These are phyloP conservation scores for Scrobipalpa costella DNA, from an alignment of 2,888 invertebrate genomes.

Conservation along the genomic window DNA sequence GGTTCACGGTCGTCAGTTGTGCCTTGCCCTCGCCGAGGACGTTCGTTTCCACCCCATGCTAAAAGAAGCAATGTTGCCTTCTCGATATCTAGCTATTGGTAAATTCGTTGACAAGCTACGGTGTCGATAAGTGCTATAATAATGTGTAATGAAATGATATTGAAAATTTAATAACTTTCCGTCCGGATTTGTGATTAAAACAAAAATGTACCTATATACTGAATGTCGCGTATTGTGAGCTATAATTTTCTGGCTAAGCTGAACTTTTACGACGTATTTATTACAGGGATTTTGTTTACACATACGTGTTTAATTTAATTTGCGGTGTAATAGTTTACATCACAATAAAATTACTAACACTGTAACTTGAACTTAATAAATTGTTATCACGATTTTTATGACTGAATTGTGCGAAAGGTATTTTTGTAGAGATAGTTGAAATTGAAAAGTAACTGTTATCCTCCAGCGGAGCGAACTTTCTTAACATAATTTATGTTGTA, in stretches of 20 bases:
- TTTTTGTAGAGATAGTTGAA: conserved; percentile 55
- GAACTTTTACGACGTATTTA: conserved; percentile 8
- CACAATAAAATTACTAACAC: background rate
- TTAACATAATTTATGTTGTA: conserved; percentile 34
- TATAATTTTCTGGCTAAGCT: conserved; percentile 5
- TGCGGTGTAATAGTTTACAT: background rate
- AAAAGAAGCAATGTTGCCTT: conserved; percentile 89
- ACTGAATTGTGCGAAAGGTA: conserved; percentile 72
- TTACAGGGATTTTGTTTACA: conserved; percentile 20
- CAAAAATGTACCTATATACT: background rate
- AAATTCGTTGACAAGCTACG: conserved; percentile 86
- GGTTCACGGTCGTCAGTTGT: conserved; percentile 88
- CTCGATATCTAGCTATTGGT: conserved; percentile 90
- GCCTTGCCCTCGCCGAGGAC: conserved; percentile 86
- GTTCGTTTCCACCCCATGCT: conserved; percentile 88
- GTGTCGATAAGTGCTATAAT: conserved; percentile 48
- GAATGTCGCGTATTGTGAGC: background rate
- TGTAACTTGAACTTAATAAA: conserved; percentile 10
- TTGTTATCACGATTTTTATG: conserved; percentile 38
- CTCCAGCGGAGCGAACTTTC: conserved; percentile 60
- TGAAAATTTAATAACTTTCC: background rate
- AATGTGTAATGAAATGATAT: conserved; percentile 22
- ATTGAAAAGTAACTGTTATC: conserved; percentile 52
- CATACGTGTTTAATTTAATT: background rate
- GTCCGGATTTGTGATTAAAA: conserved; percentile 11